Evolutionary conservation across 1,140 invertebrate genomes (phyloP).

Genomic region (Drosophila setifemur): DNA sequence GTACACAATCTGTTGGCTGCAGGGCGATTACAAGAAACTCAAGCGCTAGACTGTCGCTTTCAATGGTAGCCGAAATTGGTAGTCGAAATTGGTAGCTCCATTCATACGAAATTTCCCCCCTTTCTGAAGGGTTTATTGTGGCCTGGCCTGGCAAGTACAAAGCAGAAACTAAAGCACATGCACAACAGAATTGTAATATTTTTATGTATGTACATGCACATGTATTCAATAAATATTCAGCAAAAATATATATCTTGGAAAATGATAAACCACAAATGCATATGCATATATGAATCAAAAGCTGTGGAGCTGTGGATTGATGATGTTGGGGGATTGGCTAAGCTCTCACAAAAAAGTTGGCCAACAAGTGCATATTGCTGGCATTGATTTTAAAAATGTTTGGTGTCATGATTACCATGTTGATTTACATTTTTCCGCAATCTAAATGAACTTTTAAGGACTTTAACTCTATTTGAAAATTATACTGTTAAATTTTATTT

Average conservation of each 20-base stretch:
- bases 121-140: conserved; percentile 9
- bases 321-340: background rate
- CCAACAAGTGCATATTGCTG: background rate
- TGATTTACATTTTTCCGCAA: too few relatives aligned
- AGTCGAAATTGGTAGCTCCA: background rate
- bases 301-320: conserved; percentile 4
- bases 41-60: conserved; percentile 14
- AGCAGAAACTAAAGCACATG: conserved; percentile 33
- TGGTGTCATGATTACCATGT: too few relatives aligned
- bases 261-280: too few relatives aligned
- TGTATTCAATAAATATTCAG: conserved; percentile 44
- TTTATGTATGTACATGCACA: conserved; percentile 16
- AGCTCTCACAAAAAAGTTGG: background rate
- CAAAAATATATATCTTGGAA: conserved; percentile 22
- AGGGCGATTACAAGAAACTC: conserved; percentile 37
- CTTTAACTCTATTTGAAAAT: too few relatives aligned
- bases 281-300: too few relatives aligned
- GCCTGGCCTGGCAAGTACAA: background rate
- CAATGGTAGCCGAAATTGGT: background rate
- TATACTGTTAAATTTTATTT: too few relatives aligned
- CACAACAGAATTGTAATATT: conserved; percentile 29
- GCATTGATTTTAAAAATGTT: too few relatives aligned
- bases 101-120: background rate
- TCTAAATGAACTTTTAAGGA: too few relatives aligned
- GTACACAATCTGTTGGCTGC: conserved; percentile 45